phyloP scores from a whole-genome alignment of 1,140 invertebrate species.

The Bombus pyrosoma region DNA sequence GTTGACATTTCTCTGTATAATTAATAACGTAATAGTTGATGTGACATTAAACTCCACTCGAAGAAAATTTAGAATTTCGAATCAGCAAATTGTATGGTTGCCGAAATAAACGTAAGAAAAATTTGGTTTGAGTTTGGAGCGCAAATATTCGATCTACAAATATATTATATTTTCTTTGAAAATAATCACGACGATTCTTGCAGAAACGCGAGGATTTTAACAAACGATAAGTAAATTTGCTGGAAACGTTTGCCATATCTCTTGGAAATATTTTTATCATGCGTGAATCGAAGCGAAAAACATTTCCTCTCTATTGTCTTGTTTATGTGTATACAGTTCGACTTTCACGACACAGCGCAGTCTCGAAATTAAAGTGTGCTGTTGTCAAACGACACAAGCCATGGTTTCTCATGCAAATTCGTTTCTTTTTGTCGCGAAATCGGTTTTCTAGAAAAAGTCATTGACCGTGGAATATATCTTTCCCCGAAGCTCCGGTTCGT shows the following conservation, averaged over 20 bases:
- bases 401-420: constrained; percentile 44
- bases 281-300: background rate
- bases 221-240: background rate
- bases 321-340: background rate
- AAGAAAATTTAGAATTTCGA: too few species aligned
- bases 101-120: too few species aligned
- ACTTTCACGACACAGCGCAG: background rate
- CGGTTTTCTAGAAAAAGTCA: constrained; percentile 36
- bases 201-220: background rate
- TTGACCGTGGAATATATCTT: constrained; percentile 47
- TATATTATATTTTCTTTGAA: too few species aligned
- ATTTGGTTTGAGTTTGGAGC: too few species aligned
- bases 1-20: too few species aligned
- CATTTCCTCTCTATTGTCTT: background rate
- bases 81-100: too few species aligned
- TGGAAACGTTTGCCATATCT: background rate
- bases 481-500: background rate
- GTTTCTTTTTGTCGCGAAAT: constrained; percentile 14
- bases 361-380: constrained; percentile 21
- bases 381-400: constrained; percentile 12
- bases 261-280: background rate
- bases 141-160: too few species aligned
- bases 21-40: too few species aligned
- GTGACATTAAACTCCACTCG: too few species aligned
- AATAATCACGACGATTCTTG: too few species aligned